Evolutionary conservation across 2,888 invertebrate genomes (phyloP).

Genomic region (Melipona beecheii): DNA sequence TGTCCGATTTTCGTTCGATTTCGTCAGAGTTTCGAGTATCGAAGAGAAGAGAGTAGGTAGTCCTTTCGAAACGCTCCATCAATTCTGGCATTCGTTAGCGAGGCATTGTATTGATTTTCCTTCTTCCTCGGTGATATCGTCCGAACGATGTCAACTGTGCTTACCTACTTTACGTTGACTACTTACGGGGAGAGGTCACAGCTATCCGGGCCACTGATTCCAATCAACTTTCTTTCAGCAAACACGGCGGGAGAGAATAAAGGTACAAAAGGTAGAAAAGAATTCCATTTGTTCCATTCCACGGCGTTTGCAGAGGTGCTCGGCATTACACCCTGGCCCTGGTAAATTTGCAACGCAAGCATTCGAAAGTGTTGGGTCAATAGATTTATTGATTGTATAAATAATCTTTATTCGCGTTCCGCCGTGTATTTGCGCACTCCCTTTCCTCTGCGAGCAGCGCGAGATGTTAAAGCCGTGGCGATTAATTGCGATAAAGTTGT

Average conservation of each 20-base stretch:
- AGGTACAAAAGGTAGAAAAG: neutral
- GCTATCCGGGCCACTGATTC: conserved; percentile 22
- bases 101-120: conserved; percentile 20
- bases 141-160: conserved; percentile 34
- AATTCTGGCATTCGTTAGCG: neutral
- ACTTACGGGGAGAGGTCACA: conserved; percentile 17
- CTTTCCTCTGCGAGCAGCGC: neutral
- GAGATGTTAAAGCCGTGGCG: neutral
- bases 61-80: neutral
- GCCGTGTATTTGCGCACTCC: neutral
- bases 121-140: conserved; percentile 24
- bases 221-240: conserved; percentile 23
- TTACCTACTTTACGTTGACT: conserved; percentile 18
- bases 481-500: neutral
- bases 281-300: neutral
- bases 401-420: neutral
- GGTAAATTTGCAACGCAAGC: neutral
- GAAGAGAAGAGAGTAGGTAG: no score
- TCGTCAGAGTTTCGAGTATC: no score
- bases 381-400: neutral
- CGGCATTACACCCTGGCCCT: no score
- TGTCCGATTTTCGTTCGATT: no score
- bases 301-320: neutral
- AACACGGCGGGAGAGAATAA: neutral
- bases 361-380: neutral